Conservation (phyloP, 1,140 invertebrate genomes). For the Psilanteris sp. region DNA sequence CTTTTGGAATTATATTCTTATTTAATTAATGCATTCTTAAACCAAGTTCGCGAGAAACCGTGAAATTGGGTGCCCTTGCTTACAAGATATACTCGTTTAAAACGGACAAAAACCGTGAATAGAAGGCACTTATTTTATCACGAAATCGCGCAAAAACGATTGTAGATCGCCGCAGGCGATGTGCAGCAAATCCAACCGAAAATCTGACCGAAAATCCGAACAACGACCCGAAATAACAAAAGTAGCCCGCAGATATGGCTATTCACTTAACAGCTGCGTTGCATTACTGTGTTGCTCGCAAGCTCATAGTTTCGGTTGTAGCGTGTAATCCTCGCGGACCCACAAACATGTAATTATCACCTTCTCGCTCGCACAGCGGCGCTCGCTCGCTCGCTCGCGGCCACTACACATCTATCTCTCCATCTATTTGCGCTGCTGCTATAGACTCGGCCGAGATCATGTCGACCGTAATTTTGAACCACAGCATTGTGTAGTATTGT, state of each 20-base stretch:
- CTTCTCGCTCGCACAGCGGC: constrained; percentile 69
- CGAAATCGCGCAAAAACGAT: neutral
- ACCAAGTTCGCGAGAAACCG: no score
- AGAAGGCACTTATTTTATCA: neutral
- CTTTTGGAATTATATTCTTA: no score
- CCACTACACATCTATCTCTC: constrained; percentile 56
- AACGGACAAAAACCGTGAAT: neutral
- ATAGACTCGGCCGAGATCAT: constrained; percentile 67
- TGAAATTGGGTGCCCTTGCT: no score
- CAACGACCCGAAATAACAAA: constrained; percentile 35
- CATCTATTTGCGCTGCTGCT: constrained; percentile 60
- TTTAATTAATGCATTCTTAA: no score
- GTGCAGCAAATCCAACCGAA: no score
- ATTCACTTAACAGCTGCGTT: constrained; percentile 61
- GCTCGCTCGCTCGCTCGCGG: constrained; percentile 40
- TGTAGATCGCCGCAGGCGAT: no score
- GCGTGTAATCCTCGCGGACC: constrained; percentile 79
- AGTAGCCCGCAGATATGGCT: constrained; percentile 45
- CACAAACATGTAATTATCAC: constrained; percentile 81
- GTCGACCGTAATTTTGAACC: constrained; percentile 67
- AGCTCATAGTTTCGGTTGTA: constrained; percentile 79
- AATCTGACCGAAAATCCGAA: constrained; percentile 23
- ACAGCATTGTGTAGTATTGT: constrained; percentile 64
- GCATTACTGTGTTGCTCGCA: constrained; percentile 57
- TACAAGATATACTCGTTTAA: no score